A percentile compares a stretch with the other conserved stretches of the same genome.
Conservation (phyloP, 2,797 vertebrate genomes). For the Petrocephalus schoutedeni region DNA sequence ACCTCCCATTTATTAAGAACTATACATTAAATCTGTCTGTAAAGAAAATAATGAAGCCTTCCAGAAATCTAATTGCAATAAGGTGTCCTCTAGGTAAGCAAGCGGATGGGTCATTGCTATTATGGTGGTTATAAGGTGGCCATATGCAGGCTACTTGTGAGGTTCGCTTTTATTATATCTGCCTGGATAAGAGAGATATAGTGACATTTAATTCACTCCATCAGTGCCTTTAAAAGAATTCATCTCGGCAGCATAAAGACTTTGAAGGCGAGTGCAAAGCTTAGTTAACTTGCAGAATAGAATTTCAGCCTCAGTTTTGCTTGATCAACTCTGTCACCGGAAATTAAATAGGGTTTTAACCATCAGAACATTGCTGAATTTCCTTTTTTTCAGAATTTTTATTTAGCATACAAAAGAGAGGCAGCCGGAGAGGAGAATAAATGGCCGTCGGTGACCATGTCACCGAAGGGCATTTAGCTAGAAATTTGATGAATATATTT, state of each 20-base stretch:
- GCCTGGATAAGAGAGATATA: slow-evolving; percentile 9
- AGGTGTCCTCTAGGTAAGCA: not conserved
- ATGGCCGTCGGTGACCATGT: not conserved
- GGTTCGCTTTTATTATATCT: not conserved
- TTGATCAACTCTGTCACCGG: slow-evolving; percentile 1
- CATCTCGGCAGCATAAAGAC: slow-evolving; percentile 4
- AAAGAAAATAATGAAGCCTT: not conserved
- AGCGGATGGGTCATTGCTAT: not conserved
- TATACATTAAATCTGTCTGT: not conserved
- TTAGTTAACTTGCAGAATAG: slow-evolving; percentile 14
- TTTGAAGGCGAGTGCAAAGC: not conserved
- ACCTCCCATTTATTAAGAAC: not conserved
- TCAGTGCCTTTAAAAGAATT: slow-evolving; percentile 5
- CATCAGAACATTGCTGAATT: slow-evolving; percentile 14
- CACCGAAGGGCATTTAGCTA: not conserved
- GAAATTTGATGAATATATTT: not conserved
- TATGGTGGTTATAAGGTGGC: not conserved
- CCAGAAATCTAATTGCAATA: not conserved
- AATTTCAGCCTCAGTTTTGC: slow-evolving; percentile 14
- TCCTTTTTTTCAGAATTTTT: not conserved
- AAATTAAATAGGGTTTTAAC: slow-evolving; percentile 13
- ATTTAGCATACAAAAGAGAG: not conserved
- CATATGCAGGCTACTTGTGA: not conserved
- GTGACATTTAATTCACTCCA: slow-evolving; percentile 13
- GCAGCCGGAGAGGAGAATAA: not conserved